A percentile compares a stretch with the other conserved stretches of the same genome.
Conservation (phyloP, 2,113 vertebrate genomes). For the Thinocorus orbignyianus region DNA sequence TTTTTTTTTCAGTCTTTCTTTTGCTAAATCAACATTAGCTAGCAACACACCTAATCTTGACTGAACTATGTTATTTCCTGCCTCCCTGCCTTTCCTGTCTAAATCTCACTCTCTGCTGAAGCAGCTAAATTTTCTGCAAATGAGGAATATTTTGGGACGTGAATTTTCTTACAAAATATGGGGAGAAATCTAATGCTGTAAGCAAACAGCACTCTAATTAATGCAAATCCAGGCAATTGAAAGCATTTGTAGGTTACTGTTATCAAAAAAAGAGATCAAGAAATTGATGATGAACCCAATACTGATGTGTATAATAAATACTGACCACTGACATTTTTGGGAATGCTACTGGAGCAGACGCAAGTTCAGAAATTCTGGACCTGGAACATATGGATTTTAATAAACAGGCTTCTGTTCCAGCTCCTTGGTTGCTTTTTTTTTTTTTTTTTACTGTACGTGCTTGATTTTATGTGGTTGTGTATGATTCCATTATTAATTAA, state of each 20-base stretch:
- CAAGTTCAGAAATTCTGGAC: conserved; percentile 25
- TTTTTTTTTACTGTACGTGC: conserved; percentile 30
- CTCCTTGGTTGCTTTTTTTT: background rate
- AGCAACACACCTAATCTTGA: conserved; percentile 58
- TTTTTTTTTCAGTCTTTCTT: conserved; percentile 12
- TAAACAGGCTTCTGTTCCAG: conserved; percentile 58
- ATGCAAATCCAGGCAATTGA: conserved; percentile 14
- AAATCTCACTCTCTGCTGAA: conserved; percentile 63
- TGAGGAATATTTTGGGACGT: conserved; percentile 57
- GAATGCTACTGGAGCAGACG: background rate
- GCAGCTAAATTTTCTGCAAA: conserved; percentile 70
- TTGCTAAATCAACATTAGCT: conserved; percentile 52
- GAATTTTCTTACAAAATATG: conserved; percentile 57
- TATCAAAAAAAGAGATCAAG: background rate
- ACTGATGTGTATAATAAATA: background rate
- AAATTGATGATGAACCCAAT: background rate
- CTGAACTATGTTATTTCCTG: conserved; percentile 65
- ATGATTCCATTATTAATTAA: conserved; percentile 71
- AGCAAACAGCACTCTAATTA: conserved; percentile 60
- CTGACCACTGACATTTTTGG: conserved; percentile 27
- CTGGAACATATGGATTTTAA: conserved; percentile 54
- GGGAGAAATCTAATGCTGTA: conserved; percentile 56
- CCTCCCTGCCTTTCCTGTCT: conserved; percentile 65
- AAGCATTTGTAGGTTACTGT: conserved; percentile 9
- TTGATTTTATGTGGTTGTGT: conserved; percentile 54